Evolutionary conservation across 1,140 invertebrate genomes (phyloP), one percentile per base, ranked within the genome.

Genomic region (Globodera rostochiensis): DNA sequence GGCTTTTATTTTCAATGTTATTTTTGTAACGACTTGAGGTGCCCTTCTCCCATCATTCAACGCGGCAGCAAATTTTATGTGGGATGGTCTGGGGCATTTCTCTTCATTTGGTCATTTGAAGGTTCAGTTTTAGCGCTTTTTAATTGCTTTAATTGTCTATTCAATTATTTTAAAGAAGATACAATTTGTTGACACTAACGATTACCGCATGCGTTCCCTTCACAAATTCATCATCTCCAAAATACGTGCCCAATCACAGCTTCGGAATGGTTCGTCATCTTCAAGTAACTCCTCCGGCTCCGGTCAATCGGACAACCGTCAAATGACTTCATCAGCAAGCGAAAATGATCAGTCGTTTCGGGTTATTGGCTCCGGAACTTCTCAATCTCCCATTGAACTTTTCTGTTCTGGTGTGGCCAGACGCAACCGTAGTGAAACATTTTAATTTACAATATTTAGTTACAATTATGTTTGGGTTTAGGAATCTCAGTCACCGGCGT

Each of bases 61-160:
- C 53, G 15, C 66, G 8, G 74, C 74, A 19, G 46, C 74, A n/a
- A 57, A 76, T 25, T 57, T 46, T 57, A 36, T 76, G 57, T 73
- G 47, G 21, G 50, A 75, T n/a, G 80, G 76, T 19, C 69, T 82
- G 8, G 45, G 45, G 25, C 46, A 60, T 11, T 50, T 82, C 64
- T 8, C 25, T 25, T 50, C 79, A 57, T 82, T 80, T 81, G 80
- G 80, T 6, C 25, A 6, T n/a, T 74, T 82, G 46, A 82, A 70
- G 19, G 79, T 82, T 53, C 36, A 36, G 36, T 36, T 36, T 36
- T 36, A 36, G 36, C 36, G 36, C 36, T 36, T 36, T 25, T 36
- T 36, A 1, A 1, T 36, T 36, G 25, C 25, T 36, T 36, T 36
- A 3, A 3, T 36, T 36, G 2, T 36, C 36, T 36, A 36, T 36